Percentiles rank a stretch among this genome's conserved stretches.
phyloP scores from a whole-genome alignment of 2,888 invertebrate species.

The Selenia dentaria region DNA sequence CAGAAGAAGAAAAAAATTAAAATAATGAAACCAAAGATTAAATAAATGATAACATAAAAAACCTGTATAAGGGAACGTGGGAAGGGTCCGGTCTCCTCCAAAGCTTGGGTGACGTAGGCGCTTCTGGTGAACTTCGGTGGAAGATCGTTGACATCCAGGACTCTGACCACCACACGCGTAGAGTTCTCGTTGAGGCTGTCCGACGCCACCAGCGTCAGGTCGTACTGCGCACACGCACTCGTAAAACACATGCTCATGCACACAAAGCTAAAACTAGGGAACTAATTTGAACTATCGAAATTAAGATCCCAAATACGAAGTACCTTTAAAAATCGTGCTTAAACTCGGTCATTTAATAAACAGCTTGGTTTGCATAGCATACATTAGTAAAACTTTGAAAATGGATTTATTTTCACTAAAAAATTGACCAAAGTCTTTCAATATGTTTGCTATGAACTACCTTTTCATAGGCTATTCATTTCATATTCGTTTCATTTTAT shows the following conservation, averaged over 20 bases:
- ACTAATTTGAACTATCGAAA: no score
- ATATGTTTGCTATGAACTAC: no score
- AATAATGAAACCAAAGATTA: conserved; percentile 22
- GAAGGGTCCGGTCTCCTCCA: conserved; percentile 91
- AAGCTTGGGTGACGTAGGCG: conserved; percentile 88
- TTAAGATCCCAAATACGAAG: no score
- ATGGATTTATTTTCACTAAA: no score
- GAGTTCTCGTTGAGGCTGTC: conserved; percentile 96
- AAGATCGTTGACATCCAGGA: conserved; percentile 95
- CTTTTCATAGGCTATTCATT: no score
- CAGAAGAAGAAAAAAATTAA: conserved; percentile 1
- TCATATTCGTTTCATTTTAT: no score
- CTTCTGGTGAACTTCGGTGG: conserved; percentile 92
- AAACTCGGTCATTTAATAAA: no score
- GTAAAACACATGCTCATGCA: conserved; percentile 79
- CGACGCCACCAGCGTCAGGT: conserved; percentile 94
- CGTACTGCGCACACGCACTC: conserved; percentile 87
- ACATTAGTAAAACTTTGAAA: no score
- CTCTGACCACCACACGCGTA: conserved; percentile 92
- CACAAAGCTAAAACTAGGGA: no score
- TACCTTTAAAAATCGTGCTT: no score
- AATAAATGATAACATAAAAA: conserved; percentile 56
- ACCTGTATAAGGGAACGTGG: conserved; percentile 90
- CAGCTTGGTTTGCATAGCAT: no score
- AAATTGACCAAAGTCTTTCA: no score